Evolutionary conservation across 64 coral and sea anemone genomes (phyloP).

Genomic region (Montipora cactus): DNA sequence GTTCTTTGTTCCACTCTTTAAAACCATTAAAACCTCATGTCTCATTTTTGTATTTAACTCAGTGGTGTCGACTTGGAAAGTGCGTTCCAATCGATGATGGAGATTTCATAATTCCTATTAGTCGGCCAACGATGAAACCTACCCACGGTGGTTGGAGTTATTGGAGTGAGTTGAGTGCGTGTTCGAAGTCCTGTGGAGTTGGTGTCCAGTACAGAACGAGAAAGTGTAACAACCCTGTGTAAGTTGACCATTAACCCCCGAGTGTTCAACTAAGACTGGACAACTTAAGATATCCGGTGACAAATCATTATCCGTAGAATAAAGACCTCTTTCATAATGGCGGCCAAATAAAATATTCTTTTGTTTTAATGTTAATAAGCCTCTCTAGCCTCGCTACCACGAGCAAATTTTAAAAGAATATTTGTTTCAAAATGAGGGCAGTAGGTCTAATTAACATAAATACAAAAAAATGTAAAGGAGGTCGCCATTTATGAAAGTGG

Average conservation of each 20-base stretch:
- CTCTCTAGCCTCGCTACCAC: too few species aligned
- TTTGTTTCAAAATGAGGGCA: too few species aligned
- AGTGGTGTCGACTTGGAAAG: slow-evolving; percentile 73
- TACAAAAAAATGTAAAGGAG: too few species aligned
- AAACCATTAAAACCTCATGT: not conserved
- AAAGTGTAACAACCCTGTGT: slow-evolving; percentile 54
- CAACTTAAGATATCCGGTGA: too few species aligned
- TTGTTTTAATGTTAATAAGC: too few species aligned
- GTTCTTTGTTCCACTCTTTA: not conserved
- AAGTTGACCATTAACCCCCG: not conserved
- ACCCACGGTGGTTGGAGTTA: slow-evolving; percentile 48
- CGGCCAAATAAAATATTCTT: too few species aligned
- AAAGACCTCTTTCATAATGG: too few species aligned
- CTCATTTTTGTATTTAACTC: not conserved
- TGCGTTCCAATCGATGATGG: slow-evolving; percentile 56
- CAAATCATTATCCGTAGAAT: too few species aligned
- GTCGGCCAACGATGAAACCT: slow-evolving; percentile 42
- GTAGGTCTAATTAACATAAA: too few species aligned
- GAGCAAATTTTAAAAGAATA: too few species aligned
- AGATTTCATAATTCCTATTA: slow-evolving; percentile 19
- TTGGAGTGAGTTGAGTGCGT: slow-evolving; percentile 45
- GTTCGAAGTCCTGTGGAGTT: slow-evolving; percentile 57
- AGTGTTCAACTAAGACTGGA: too few species aligned
- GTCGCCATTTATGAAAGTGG: too few species aligned
- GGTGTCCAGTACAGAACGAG: slow-evolving; percentile 45